Base-by-base conservation (phyloP, 2,113 vertebrate species). In the Scalopus aquaticus region DNA sequence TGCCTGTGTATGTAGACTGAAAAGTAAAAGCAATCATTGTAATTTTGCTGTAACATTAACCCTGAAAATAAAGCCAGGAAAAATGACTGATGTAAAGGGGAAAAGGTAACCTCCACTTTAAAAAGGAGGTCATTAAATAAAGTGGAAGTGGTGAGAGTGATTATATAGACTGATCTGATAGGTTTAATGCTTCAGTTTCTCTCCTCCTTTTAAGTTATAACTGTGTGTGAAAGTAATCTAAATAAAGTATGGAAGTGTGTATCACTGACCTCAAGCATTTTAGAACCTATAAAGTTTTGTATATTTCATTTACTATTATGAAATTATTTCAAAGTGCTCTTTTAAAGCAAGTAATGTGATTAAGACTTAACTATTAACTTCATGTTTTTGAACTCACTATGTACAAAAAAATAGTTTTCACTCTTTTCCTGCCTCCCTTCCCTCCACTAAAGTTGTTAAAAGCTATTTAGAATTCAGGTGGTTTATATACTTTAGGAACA, bases 1-100 rank as follows among this genome's bases (percentile, higher is more conserved):
- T 93, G 49, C 58, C 28, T 86, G 32, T 67, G 24, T 44, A 56
- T 51, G 19, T 56, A 70, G 51, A 30, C 26, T 62, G 35, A 88
- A 20, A 95, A 78, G 39, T n/a, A 94, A 54, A 77, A 72, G 17
- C 74, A 78, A 70, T 96, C 51, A 73, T 85, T 92, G 73, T 78
- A 30, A 30, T 77, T 76, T 3, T 85, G 32, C 72, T 17, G 1
- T 80, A 77, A 28, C 65, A 76, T 77, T 82, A 62, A 19, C 26
- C 20, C 13, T 39, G 51, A 72, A 92, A 84, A 80, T 58, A 84
- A 84, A 88, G 24, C 19, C 1, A 44, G 39, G 9, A 42, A 60
- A 56, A 72, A 67, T 67, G 37, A 35, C 49, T 58, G 17, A 17
- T 56, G 1, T 51, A 64, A 64, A 78, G 11, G 16, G n/a, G 16